phyloP scores from a whole-genome alignment of 2,888 invertebrate species.

The Drosophila algonquin region DNA sequence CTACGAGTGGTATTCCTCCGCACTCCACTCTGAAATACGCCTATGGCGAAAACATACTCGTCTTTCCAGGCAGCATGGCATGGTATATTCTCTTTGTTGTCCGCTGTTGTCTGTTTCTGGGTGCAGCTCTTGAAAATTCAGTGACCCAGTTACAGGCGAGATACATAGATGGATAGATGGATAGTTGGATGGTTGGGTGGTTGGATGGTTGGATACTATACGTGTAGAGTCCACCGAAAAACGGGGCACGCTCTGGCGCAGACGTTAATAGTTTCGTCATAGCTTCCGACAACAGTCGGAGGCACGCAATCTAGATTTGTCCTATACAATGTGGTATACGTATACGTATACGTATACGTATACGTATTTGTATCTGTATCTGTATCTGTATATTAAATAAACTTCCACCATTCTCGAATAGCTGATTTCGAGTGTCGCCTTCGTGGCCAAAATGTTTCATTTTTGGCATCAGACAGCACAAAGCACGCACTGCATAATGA shows the following conservation, averaged over 20 bases:
- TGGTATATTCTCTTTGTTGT: conserved; percentile 23
- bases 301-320: conserved; percentile 60
- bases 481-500: conserved; percentile 70
- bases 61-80: not conserved
- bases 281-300: conserved; percentile 22
- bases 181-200: not conserved
- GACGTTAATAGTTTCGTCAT: conserved; percentile 72
- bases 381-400: conserved; percentile 38
- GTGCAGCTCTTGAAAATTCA: conserved; percentile 74
- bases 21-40: conserved; percentile 51
- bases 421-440: conserved; percentile 26
- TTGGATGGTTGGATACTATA: conserved; percentile 14
- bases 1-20: conserved; percentile 29
- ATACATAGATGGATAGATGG: conserved; percentile 15
- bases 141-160: conserved; percentile 66
- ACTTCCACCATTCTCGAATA: conserved; percentile 10
- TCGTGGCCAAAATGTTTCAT: conserved; percentile 42
- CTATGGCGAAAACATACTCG: conserved; percentile 63
- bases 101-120: conserved; percentile 56
- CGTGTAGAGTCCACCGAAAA: conserved; percentile 27
- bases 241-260: conserved; percentile 63
- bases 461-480: conserved; percentile 51
- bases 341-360: no score
- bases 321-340: not conserved
- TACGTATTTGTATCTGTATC: not conserved